phyloP scores from a whole-genome alignment of 1,140 invertebrate species.

The Eriocheir sinensis region DNA sequence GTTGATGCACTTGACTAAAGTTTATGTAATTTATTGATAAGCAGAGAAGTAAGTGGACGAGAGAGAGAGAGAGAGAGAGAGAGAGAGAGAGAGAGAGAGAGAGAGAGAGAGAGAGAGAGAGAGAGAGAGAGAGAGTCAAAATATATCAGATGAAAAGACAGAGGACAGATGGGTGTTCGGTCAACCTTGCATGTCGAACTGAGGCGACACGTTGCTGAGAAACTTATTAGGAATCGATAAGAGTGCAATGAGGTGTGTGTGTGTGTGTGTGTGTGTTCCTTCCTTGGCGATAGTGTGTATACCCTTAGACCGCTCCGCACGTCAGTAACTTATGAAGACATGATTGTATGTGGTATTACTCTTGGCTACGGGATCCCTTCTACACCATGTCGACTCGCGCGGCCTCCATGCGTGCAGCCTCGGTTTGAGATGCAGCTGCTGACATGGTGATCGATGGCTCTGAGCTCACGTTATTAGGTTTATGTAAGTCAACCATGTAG shows the following conservation, averaged over 20 bases:
- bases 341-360: too few relatives aligned
- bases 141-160: neutral
- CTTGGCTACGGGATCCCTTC: neutral
- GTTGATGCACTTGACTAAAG: neutral
- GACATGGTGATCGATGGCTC: neutral
- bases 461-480: neutral
- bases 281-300: too few relatives aligned
- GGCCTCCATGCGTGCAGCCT: neutral
- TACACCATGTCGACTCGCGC: neutral
- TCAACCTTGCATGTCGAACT: too few relatives aligned
- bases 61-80: slow-evolving; percentile 7
- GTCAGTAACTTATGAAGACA: too few relatives aligned
- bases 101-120: neutral
- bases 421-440: neutral
- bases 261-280: slow-evolving; percentile 59
- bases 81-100: neutral
- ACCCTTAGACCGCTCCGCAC: neutral
- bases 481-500: neutral
- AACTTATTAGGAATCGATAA: too few relatives aligned
- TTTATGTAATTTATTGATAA: neutral
- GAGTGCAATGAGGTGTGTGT: too few relatives aligned
- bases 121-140: too few relatives aligned
- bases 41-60: neutral
- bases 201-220: neutral
- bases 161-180: neutral